Conservation (phyloP, 2,113 vertebrate genomes). For the Sander vitreus region DNA sequence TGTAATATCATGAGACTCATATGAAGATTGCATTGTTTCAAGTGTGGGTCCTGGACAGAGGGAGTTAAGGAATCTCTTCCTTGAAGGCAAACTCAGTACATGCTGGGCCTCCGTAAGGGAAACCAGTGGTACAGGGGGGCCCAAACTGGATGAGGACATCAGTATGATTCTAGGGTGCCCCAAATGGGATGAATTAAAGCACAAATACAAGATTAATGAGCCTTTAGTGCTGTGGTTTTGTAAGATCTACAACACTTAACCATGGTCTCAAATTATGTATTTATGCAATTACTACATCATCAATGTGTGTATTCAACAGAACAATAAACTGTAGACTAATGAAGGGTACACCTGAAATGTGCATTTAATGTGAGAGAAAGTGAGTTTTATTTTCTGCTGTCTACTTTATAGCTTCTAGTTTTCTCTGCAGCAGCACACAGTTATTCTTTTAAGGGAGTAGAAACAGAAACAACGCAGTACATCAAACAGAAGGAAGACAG, state of each 20-base stretch:
- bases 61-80: constrained; percentile 38
- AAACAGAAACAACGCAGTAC: constrained; percentile 23
- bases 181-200: constrained; percentile 28
- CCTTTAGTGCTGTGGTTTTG: constrained; percentile 20
- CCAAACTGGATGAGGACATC: constrained; percentile 27
- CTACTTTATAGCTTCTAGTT: constrained; percentile 15
- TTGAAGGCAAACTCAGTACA: constrained; percentile 32
- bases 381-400: background rate
- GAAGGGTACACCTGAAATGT: background rate
- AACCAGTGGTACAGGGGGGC: constrained; percentile 10
- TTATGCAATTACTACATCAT: background rate
- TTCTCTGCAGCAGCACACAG: constrained; percentile 6
- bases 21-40: constrained; percentile 33
- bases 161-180: constrained; percentile 17
- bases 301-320: background rate
- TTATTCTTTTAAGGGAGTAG: constrained; percentile 19
- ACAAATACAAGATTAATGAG: constrained; percentile 8
- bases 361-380: background rate
- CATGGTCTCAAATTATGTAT: constrained; percentile 2
- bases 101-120: constrained; percentile 10
- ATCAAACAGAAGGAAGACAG: constrained; percentile 35
- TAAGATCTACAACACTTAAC: background rate
- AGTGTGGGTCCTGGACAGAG: constrained; percentile 13
- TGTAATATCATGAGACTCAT: constrained; percentile 28
- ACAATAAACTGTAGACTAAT: constrained; percentile 6